phyloP scores from a whole-genome alignment of 2,888 invertebrate genomes.

The Hirtodrosophila cameraria region DNA sequence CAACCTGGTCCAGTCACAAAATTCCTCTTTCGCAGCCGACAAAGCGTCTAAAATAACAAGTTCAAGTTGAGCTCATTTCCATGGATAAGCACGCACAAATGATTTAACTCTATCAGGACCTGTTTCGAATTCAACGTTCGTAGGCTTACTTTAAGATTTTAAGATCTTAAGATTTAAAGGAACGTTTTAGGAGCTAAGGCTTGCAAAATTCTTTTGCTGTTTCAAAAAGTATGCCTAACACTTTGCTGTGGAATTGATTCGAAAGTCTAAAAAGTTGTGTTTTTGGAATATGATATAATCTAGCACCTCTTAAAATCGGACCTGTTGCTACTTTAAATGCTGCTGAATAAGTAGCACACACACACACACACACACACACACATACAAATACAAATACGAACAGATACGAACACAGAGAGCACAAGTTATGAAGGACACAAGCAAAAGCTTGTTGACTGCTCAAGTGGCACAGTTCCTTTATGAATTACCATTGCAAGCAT shows the following conservation, averaged over 20 bases:
- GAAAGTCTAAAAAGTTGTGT: neutral
- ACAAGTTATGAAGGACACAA: constrained; percentile 60
- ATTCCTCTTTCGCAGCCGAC: constrained; percentile 18
- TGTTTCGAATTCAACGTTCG: too few relatives aligned
- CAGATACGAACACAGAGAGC: constrained; percentile 13
- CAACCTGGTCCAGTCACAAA: constrained; percentile 23
- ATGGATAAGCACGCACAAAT: neutral
- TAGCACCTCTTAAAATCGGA: constrained; percentile 26
- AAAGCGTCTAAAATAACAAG: constrained; percentile 2
- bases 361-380: constrained; percentile 12
- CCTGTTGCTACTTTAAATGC: constrained; percentile 66
- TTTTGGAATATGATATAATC: neutral
- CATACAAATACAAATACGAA: constrained; percentile 3
- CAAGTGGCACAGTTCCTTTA: constrained; percentile 70
- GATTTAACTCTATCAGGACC: too few relatives aligned
- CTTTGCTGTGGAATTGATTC: too few relatives aligned
- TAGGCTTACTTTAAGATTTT: too few relatives aligned
- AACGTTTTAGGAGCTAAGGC: too few relatives aligned
- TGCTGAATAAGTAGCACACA: constrained; percentile 45
- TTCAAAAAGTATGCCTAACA: too few relatives aligned
- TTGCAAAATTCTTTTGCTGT: too few relatives aligned
- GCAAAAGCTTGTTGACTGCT: constrained; percentile 76
- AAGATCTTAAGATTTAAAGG: too few relatives aligned
- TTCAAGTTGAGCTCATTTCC: neutral
- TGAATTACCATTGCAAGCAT: constrained; percentile 23